Percentiles rank a stretch among this genome's conserved stretches.
Conservation (phyloP, 2,113 vertebrate species). For the Abramis brama region DNA sequence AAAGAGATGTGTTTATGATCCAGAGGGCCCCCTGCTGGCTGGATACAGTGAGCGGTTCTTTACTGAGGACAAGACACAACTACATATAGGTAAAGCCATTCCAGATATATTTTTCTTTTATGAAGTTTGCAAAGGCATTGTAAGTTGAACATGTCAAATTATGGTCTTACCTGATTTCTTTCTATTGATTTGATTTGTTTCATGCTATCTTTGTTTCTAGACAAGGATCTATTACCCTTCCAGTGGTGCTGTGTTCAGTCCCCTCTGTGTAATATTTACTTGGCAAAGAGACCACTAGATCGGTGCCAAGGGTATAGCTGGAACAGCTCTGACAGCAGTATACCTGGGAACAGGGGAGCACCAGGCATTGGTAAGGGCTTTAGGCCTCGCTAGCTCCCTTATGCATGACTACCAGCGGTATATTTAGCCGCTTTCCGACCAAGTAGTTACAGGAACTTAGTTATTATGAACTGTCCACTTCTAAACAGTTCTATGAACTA, state of each 20-base stretch:
- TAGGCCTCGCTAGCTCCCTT: not conserved
- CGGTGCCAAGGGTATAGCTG: conserved; percentile 75
- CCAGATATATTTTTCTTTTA: not conserved
- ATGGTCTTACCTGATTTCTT: not conserved
- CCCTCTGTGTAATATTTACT: conserved; percentile 74
- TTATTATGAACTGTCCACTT: no score
- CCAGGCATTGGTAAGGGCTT: conserved; percentile 74
- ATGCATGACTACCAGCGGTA: not conserved
- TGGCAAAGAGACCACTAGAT: conserved; percentile 76
- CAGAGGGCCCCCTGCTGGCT: conserved; percentile 74
- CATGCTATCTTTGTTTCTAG: conserved; percentile 61
- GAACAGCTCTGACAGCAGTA: conserved; percentile 42
- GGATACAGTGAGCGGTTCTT: conserved; percentile 80
- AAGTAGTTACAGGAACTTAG: no score
- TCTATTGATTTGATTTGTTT: conserved; percentile 4
- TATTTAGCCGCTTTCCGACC: no score
- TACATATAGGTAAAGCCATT: conserved; percentile 73
- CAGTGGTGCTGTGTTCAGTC: conserved; percentile 81
- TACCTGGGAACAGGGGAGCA: conserved; percentile 54
- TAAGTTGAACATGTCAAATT: not conserved
- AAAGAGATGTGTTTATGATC: conserved; percentile 78
- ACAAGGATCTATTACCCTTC: conserved; percentile 79
- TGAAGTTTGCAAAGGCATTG: not conserved
- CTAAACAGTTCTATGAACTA: no score
- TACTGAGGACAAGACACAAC: conserved; percentile 62